These are phyloP conservation scores for Bujurquina vittata DNA, from an alignment of 2,113 vertebrate species.

Conservation along the genomic window DNA sequence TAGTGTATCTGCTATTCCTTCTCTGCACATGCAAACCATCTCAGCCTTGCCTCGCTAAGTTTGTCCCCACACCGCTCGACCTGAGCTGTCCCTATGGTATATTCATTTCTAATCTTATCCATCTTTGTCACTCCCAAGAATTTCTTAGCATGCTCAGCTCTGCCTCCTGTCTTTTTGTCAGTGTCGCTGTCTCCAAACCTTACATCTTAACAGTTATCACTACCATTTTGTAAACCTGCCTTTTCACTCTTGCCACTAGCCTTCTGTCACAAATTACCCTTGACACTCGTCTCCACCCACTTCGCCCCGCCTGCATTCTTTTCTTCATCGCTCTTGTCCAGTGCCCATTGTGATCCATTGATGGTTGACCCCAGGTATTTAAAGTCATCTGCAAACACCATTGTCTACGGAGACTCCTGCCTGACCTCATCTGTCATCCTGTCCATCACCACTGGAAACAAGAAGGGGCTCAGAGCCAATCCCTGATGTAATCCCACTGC, in stretches of 20 bases:
- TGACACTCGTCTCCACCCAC: neutral
- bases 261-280: neutral
- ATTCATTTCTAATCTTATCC: neutral
- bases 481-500: neutral
- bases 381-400: neutral
- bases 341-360: too few species aligned
- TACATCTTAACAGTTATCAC: neutral
- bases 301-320: too few species aligned
- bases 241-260: neutral
- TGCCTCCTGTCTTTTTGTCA: neutral
- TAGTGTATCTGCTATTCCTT: neutral
- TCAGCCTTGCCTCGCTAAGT: neutral
- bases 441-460: neutral
- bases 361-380: neutral
- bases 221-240: neutral
- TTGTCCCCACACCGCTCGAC: neutral
- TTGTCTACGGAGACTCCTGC: neutral
- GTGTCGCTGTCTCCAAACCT: neutral
- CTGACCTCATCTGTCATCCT: neutral
- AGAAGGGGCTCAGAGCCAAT: neutral
- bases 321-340: too few species aligned
- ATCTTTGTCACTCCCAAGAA: neutral
- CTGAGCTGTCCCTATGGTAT: fast-evolving
- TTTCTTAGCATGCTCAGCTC: neutral
- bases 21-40: neutral